Percentiles rank a stretch among this genome's conserved stretches.
These are phyloP conservation scores for Philereme transversata DNA, from an alignment of 2,888 invertebrate genomes.

Conservation along the genomic window DNA sequence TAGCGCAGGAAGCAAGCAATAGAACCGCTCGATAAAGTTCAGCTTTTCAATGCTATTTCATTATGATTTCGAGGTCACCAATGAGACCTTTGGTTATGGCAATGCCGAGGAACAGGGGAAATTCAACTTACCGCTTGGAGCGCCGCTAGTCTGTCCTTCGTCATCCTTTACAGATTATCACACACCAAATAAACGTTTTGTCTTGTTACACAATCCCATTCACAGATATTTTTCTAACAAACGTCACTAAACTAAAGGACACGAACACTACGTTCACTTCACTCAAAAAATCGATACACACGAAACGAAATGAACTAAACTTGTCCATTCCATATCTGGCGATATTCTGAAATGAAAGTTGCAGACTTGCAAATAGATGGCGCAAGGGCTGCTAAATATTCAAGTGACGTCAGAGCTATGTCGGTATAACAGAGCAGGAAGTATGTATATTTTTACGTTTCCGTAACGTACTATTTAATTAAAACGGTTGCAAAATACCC, in stretches of 20 bases:
- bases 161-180: constrained; percentile 90
- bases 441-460: constrained; percentile 7
- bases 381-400: constrained; percentile 47
- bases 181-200: constrained; percentile 87
- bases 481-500: not conserved
- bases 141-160: constrained; percentile 98
- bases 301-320: constrained; percentile 84
- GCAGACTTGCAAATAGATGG: constrained; percentile 61
- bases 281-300: constrained; percentile 92
- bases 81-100: constrained; percentile 70
- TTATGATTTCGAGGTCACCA: constrained; percentile 74
- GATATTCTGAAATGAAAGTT: constrained; percentile 50
- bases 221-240: constrained; percentile 89
- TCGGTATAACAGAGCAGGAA: constrained; percentile 60
- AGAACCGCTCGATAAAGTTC: constrained; percentile 40
- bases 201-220: constrained; percentile 91
- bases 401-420: constrained; percentile 63
- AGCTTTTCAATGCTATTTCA: constrained; percentile 60
- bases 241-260: constrained; percentile 88
- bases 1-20: constrained; percentile 29
- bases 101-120: constrained; percentile 58
- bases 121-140: constrained; percentile 93
- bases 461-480: not conserved
- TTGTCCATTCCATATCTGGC: constrained; percentile 48
- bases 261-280: constrained; percentile 87